Evolutionary conservation across 2,113 vertebrate genomes (phyloP), one percentile per base, ranked within the genome.

Genomic region (Galbula dea): DNA sequence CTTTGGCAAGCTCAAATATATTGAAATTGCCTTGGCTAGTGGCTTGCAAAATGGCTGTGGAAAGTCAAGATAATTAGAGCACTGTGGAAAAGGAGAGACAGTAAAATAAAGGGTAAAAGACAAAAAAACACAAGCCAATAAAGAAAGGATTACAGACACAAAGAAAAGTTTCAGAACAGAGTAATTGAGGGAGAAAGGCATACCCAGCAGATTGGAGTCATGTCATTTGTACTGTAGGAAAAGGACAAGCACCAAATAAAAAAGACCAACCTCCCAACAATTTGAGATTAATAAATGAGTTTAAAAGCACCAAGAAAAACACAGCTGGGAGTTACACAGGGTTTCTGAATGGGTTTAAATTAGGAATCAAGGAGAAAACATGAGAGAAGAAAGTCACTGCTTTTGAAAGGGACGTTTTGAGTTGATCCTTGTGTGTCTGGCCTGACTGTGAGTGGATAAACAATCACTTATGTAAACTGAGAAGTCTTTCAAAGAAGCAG

Each of bases 101-200:
- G 73, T 41, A 96, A 96, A 96, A 93, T 96, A 89, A 95, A 91
- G 94, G 61, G 85, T 93, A 67, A 78, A 87, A 86, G 87, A 91
- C n/a, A 89, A 93, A 95, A 94, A 88, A 89, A 93, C 94, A 80
- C 54, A 92, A 67, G 63, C 43, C 93, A 92, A 73, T 71, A 23
- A 77, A 57, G 75, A 90, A 72, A 79, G 54, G 29, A 90, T 74
- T 80, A 85, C 49, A 89, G 65, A 67, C 72, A 79, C 0, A 29
- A 92, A 83, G n/a, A 59, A 15, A 91, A 89, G 52, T 83, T 93
- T 93, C 67, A 67, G 82, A 73, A 81, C 3, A 14, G 84, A 89
- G 61, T 72, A 96, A 91, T 3, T 91, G 88, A 91, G 94, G 62
- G 61, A 92, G 65, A 87, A 88, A 84, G 27, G 59, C 45, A 11